Evolutionary conservation across 2,113 vertebrate genomes (phyloP).

Genomic region (Panthera uncia): DNA sequence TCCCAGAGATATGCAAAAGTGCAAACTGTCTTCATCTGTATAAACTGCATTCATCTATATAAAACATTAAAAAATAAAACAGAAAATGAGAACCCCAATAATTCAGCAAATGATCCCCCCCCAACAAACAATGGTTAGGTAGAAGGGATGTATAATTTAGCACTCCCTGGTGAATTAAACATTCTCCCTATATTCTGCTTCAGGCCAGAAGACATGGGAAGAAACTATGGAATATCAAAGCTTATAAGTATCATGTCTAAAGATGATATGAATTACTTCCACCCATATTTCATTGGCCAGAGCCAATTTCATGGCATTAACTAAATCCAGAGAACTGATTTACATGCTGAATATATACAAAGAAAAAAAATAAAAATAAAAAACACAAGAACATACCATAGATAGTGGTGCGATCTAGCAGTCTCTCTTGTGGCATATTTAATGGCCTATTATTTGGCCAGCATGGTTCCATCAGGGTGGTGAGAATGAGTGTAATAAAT

Average conservation of each 20-base stretch:
- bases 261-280: neutral
- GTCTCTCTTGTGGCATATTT: neutral
- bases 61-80: neutral
- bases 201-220: neutral
- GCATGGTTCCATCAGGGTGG: neutral
- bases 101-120: neutral
- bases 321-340: neutral
- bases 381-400: neutral
- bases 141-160: neutral
- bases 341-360: neutral
- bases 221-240: neutral
- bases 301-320: neutral
- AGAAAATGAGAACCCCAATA: neutral
- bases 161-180: neutral
- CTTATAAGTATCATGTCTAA: neutral
- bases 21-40: neutral
- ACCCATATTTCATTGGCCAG: neutral
- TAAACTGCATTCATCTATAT: neutral
- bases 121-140: neutral
- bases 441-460: neutral
- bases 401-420: neutral
- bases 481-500: neutral
- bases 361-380: neutral
- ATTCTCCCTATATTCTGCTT: neutral
- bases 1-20: neutral